Evolutionary conservation across 2,797 vertebrate genomes (phyloP).

Genomic region (Sebastolobus altivelis): DNA sequence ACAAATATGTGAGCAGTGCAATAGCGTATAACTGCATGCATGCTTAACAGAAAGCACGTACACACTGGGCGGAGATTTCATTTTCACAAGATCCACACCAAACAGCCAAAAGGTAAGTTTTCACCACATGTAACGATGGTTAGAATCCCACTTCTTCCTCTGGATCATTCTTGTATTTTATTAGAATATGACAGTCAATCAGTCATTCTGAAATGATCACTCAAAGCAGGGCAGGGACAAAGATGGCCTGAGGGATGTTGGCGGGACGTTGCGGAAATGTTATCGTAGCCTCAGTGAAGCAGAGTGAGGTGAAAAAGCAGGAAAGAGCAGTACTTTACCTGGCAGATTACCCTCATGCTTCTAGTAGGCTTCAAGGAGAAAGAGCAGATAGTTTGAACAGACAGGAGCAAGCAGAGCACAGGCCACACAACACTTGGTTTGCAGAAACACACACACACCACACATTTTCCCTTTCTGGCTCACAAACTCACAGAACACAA

Average conservation of each 20-base stretch:
- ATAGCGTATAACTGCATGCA: conserved; percentile 64
- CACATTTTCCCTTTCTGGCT: conserved; percentile 2
- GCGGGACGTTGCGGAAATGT: conserved; percentile 81
- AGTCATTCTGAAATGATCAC: conserved; percentile 63
- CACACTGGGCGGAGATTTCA: conserved; percentile 79
- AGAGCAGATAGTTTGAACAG: conserved; percentile 95
- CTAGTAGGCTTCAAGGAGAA: conserved; percentile 99
- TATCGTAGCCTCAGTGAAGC: conserved; percentile 81
- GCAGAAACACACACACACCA: conserved; percentile 45
- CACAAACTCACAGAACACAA: conserved; percentile 31
- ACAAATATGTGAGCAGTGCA: conserved; percentile 68
- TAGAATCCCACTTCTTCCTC: conserved; percentile 34
- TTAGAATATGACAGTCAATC: conserved; percentile 40
- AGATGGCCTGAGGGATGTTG: conserved; percentile 60
- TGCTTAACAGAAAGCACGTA: conserved; percentile 58
- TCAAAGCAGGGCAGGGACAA: conserved; percentile 55
- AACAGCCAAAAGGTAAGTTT: conserved; percentile 49
- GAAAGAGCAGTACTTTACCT: conserved; percentile 95
- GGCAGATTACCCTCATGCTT: conserved; percentile 99
- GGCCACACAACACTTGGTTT: conserved; percentile 71
- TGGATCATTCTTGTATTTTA: conserved; percentile 40
- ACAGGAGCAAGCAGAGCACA: conserved; percentile 87
- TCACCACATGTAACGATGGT: conserved; percentile 42
- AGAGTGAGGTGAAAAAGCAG: conserved; percentile 81
- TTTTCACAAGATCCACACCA: conserved; percentile 81